Base-by-base conservation (phyloP, 2,888 invertebrate genomes). In the Phengaris arion region DNA sequence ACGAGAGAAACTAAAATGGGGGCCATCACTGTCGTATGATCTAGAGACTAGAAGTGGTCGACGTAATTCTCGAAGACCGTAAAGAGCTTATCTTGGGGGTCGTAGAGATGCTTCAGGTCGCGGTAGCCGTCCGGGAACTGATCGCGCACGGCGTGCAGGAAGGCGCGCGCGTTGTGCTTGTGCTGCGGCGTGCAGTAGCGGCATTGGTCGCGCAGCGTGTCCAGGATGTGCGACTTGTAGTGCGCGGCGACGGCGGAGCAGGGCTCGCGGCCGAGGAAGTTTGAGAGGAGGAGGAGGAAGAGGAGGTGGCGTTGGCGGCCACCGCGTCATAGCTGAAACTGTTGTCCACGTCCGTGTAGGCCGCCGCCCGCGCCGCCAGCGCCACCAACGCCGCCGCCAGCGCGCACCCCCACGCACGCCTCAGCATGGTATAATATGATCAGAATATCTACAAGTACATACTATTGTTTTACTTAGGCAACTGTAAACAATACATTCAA, bases 201-300 rank as follows among this genome's bases (percentile, higher is more conserved):
- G 55, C 55, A 55, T 1, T 12, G 13, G 55, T 55, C n/a, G 12
- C 12, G 12, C n/a, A 55, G 55, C 12, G 55, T 55, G n/a, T 55
- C 55, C 55, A 55, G 55, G 55, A 55, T 55, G 55, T 55, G 55
- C 12, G 55, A 55, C 55, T 55, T 55, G n/a, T 55, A 55, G n/a
- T 55, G 55, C 55, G 12, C 55, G 55, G 55, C 55, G 55, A 55
- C 6, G 12, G 6, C 12, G 55, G 12, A 13, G 55, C 55, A 55
- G 55, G 55, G 55, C n/a, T 55, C 55, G 13, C n/a, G 12, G 55
- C n/a, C n/a, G 13, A 55, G 12, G 55, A 55, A 55, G 55, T n/a
- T n/a, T n/a, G n/a, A n/a, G n/a, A n/a, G n/a, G n/a, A 55, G 55
- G 55, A 55, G 55, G 55, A n/a, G 55, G 55, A n/a, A n/a, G 13